Percentiles rank a stretch among this genome's conserved stretches.
phyloP scores from a whole-genome alignment of 2,797 vertebrate genomes.

The Calcarius lapponicus region DNA sequence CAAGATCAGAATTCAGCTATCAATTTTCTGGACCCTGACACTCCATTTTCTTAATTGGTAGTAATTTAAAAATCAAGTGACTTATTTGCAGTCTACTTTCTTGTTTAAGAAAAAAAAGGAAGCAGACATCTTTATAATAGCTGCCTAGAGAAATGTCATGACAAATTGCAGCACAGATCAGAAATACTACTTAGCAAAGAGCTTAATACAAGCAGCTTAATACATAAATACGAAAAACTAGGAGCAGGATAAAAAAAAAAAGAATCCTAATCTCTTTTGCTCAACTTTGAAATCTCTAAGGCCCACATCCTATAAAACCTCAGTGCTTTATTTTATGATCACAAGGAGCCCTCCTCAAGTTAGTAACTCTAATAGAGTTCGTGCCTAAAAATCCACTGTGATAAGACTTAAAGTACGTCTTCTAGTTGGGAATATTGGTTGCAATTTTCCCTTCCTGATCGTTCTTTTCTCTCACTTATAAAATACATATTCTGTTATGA shows the following conservation, averaged over 20 bases:
- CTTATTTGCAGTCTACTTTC: conserved; percentile 55
- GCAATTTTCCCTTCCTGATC: background rate
- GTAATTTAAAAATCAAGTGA: conserved; percentile 63
- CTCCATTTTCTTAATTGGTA: conserved; percentile 60
- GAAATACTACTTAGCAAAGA: conserved; percentile 59
- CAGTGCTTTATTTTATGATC: background rate
- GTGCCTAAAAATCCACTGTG: background rate
- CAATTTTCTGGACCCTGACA: conserved; percentile 59
- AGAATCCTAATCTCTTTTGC: conserved; percentile 65
- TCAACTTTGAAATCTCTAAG: conserved; percentile 63
- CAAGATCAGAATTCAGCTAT: conserved; percentile 61
- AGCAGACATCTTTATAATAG: conserved; percentile 64
- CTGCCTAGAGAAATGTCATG: conserved; percentile 63
- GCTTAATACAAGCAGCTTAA: conserved; percentile 71
- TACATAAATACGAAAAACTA: conserved; percentile 60
- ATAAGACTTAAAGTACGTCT: background rate
- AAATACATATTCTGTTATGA: background rate
- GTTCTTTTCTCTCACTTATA: background rate
- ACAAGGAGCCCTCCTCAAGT: background rate
- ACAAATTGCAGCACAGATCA: conserved; percentile 66
- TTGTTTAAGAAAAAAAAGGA: conserved; percentile 45
- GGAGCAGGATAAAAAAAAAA: conserved; percentile 25
- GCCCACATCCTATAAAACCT: conserved; percentile 21
- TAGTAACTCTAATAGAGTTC: background rate
- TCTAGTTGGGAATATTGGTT: background rate